phyloP scores from a whole-genome alignment of 1,140 invertebrate species.

The Periplaneta americana region DNA sequence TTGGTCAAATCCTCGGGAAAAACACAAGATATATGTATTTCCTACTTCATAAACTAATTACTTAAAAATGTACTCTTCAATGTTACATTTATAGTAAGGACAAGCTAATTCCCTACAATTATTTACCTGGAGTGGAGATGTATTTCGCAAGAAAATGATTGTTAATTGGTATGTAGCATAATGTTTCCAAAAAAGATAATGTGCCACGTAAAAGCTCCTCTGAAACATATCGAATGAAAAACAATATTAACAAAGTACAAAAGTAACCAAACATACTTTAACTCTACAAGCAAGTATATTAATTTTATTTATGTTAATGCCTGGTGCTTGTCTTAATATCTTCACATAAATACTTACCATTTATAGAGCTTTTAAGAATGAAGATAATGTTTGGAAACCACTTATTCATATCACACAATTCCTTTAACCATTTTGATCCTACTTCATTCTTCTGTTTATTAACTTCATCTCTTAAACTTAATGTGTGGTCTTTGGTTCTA shows the following conservation, averaged over 20 bases:
- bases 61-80: no score
- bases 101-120: no score
- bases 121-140: not conserved
- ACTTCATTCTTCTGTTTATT: not conserved
- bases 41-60: no score
- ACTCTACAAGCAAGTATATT: no score
- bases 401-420: not conserved
- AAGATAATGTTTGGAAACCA: slow-evolving; percentile 40
- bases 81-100: no score
- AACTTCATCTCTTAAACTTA: not conserved
- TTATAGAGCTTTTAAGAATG: slow-evolving; percentile 60
- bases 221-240: not conserved
- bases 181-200: not conserved
- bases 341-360: slow-evolving; percentile 50
- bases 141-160: not conserved
- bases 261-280: no score
- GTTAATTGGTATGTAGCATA: not conserved
- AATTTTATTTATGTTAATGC: no score
- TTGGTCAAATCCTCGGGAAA: no score
- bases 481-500: not conserved
- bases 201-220: not conserved
- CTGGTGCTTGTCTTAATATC: no score
- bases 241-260: no score
- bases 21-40: no score
- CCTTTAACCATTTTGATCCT: not conserved